A percentile compares a stretch with the other conserved stretches of the same genome.
phyloP scores from a whole-genome alignment of 2,113 vertebrate species.

The Prinia subflava region DNA sequence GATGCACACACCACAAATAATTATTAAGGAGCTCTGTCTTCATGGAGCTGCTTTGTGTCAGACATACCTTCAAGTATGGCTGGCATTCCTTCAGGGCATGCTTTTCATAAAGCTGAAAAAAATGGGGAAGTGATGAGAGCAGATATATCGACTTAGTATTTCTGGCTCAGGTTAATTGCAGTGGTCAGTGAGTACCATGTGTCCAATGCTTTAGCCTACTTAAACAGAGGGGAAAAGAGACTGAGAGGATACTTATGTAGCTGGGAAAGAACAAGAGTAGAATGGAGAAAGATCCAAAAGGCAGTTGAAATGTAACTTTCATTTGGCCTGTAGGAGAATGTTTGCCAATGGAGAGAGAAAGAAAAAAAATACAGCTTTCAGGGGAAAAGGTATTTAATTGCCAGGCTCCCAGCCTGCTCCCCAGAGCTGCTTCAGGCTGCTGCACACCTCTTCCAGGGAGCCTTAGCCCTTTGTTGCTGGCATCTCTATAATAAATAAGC shows the following conservation, averaged over 20 bases:
- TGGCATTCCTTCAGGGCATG: not conserved
- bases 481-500: not conserved
- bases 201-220: not conserved
- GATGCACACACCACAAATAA: not conserved
- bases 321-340: not conserved
- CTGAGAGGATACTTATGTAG: not conserved
- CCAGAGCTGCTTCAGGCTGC: not conserved
- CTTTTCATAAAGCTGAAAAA: not conserved
- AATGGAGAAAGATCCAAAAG: not conserved
- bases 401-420: not conserved
- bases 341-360: not conserved
- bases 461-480: not conserved
- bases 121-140: not conserved
- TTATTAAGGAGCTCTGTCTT: not conserved
- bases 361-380: not conserved
- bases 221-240: not conserved
- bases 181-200: rapidly evolving
- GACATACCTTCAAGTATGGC: not conserved
- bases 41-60: not conserved
- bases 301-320: not conserved
- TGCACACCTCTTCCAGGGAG: not conserved
- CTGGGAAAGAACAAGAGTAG: not conserved
- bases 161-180: not conserved
- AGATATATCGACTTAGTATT: not conserved
- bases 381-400: not conserved